A percentile compares a stretch with the other conserved stretches of the same genome.
These are phyloP conservation scores for Hydrozoanthus gracilis DNA, from an alignment of 92 coral and sea anemone genomes.

Conservation along the genomic window DNA sequence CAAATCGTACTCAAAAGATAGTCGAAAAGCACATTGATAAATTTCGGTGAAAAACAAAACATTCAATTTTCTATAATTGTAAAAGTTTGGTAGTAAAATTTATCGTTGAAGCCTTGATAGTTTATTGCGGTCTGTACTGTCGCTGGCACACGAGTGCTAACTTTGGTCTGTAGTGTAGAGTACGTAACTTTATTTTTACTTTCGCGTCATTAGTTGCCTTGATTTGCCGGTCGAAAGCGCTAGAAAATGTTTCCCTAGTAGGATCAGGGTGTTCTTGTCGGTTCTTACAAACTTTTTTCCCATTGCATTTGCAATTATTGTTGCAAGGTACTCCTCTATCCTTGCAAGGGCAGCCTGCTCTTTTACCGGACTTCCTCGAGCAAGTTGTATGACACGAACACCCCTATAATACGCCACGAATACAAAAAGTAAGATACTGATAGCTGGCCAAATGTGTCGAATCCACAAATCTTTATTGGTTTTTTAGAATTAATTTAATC, in stretches of 20 bases:
- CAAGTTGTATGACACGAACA: constrained; percentile 20
- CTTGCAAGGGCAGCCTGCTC: constrained; percentile 11
- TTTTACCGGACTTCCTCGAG: not conserved
- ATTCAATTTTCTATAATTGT: not conserved
- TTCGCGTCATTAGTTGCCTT: constrained; percentile 9
- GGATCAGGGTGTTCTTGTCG: not conserved
- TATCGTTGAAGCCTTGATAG: not conserved
- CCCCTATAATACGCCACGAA: not conserved
- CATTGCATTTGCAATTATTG: not conserved
- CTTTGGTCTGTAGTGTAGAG: not conserved
- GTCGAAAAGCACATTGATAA: not conserved
- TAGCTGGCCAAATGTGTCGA: not conserved
- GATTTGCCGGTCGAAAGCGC: constrained; percentile 18
- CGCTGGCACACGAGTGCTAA: constrained; percentile 15
- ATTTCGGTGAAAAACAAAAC: not conserved
- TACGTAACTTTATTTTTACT: constrained; percentile 12
- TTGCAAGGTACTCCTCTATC: constrained; percentile 4
- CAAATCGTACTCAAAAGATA: not conserved
- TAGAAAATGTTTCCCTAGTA: not conserved
- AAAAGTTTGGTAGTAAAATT: not conserved
- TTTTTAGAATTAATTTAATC: not conserved
- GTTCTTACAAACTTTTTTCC: not conserved
- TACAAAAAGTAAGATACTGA: not conserved
- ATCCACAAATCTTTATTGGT: not conserved
- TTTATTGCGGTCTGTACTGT: not conserved